Evolutionary conservation across 2,113 vertebrate species (phyloP).

Genomic region (Zosterops japonicus): DNA sequence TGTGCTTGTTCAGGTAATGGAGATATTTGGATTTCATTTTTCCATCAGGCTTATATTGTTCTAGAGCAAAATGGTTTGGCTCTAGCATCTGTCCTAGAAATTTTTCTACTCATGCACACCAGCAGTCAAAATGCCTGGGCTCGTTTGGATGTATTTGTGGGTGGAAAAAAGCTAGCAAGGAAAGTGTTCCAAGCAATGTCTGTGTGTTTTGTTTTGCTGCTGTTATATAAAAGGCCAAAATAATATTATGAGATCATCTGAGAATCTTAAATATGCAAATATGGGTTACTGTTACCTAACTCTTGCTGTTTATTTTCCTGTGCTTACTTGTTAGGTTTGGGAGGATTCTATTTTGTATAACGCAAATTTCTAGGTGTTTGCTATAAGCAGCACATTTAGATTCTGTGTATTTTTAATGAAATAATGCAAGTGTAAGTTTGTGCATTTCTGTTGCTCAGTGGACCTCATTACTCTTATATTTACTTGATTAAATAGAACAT

Average conservation of each 20-base stretch:
- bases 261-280: neutral
- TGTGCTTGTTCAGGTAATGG: neutral
- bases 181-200: neutral
- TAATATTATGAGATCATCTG: neutral
- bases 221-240: slow-evolving; percentile 13
- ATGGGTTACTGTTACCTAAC: neutral
- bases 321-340: neutral
- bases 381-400: neutral
- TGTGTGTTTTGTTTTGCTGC: neutral
- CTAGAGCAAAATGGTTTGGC: neutral
- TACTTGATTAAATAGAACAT: neutral
- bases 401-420: neutral
- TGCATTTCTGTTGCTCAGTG: neutral
- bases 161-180: neutral
- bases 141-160: neutral
- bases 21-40: neutral
- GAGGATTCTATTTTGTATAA: neutral
- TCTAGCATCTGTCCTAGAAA: neutral
- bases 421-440: neutral
- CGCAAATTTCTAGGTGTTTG: neutral
- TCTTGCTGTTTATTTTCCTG: neutral
- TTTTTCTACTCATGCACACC: neutral
- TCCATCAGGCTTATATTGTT: neutral
- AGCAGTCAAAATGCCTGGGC: neutral
- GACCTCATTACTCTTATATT: neutral